These are phyloP conservation scores for Lasioglossum calceatum DNA, from an alignment of 2,888 invertebrate genomes.

Conservation along the genomic window DNA sequence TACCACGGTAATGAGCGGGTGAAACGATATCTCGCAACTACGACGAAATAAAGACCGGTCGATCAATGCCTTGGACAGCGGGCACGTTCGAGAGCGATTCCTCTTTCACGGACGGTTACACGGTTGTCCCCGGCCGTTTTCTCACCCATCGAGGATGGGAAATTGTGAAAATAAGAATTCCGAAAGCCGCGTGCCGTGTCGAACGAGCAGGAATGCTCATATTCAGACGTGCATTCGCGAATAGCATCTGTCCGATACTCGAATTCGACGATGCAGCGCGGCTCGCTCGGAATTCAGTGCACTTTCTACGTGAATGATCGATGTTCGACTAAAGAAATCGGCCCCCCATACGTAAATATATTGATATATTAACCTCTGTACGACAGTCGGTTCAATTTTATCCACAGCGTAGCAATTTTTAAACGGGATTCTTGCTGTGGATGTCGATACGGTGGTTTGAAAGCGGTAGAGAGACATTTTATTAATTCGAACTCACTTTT, in stretches of 20 bases:
- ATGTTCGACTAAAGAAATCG: constrained; percentile 1
- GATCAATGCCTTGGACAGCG: constrained; percentile 18
- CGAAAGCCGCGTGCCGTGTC: not conserved
- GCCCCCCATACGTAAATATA: not conserved
- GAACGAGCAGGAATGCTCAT: not conserved
- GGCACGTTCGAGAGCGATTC: constrained; percentile 14
- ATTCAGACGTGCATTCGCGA: not conserved
- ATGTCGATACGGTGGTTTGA: not conserved
- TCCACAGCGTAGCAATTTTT: not conserved
- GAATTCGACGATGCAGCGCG: not conserved
- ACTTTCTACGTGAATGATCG: constrained; percentile 1
- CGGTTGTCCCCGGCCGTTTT: not conserved
- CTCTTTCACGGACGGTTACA: not conserved
- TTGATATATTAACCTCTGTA: not conserved
- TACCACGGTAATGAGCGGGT: constrained; percentile 65
- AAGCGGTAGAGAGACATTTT: not conserved
- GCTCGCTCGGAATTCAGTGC: not conserved
- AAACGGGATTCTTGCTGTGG: not conserved
- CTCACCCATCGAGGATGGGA: not conserved
- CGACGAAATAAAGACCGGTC: constrained; percentile 48
- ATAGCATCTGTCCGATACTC: not conserved
- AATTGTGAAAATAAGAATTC: constrained; percentile 34
- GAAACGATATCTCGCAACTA: constrained; percentile 66
- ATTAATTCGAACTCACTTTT: not conserved
- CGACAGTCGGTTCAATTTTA: not conserved